phyloP scores from a whole-genome alignment of 1,140 invertebrate genomes.

The Centruroides sculpturatus region DNA sequence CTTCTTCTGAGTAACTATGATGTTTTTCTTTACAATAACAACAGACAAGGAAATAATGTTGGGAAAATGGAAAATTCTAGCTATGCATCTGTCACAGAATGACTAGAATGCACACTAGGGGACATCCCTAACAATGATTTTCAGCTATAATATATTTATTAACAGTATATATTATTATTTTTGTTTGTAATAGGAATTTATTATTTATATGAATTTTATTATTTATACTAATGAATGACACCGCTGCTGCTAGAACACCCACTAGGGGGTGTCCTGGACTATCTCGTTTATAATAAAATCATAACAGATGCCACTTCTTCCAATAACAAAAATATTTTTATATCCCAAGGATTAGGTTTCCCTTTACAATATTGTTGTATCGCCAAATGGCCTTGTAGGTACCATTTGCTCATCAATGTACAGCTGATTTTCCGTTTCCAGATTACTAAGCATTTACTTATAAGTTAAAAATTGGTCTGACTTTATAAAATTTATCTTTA shows the following conservation, averaged over 20 bases:
- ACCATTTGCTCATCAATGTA: constrained; percentile 24
- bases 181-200: too few species aligned
- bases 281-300: too few species aligned
- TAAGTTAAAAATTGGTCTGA: constrained; percentile 21
- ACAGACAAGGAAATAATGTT: too few species aligned
- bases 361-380: constrained; percentile 21
- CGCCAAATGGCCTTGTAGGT: constrained; percentile 18
- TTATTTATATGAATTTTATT: too few species aligned
- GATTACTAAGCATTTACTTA: constrained; percentile 19
- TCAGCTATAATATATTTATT: too few species aligned
- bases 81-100: too few species aligned
- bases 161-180: too few species aligned
- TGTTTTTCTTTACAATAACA: constrained; percentile 25
- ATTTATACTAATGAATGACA: too few species aligned
- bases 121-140: too few species aligned
- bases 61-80: constrained; percentile 25
- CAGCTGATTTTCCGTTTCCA: constrained; percentile 16
- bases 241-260: too few species aligned
- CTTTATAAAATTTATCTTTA: constrained; percentile 23
- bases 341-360: constrained; percentile 19
- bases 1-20: constrained; percentile 26
- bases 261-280: too few species aligned
- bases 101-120: too few species aligned
- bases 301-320: constrained; percentile 17
- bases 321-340: constrained; percentile 17